Percentiles rank a stretch among this genome's conserved stretches.
Conservation (phyloP, 2,113 vertebrate species). For the Lycaon pictus region DNA sequence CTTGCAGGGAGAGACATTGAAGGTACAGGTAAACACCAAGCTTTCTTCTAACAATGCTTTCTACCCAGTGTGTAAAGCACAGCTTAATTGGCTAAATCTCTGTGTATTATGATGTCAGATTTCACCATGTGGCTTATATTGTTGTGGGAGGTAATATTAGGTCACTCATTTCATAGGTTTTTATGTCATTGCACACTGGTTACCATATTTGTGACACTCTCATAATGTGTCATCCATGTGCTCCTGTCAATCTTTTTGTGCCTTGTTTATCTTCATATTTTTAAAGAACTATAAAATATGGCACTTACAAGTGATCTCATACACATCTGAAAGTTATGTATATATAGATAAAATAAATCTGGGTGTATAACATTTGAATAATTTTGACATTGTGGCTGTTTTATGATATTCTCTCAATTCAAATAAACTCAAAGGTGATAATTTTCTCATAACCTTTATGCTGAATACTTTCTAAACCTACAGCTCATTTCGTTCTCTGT, state of each 20-base stretch:
- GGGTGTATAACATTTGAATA: constrained; percentile 29
- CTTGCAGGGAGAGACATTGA: constrained; percentile 99
- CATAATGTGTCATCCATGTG: constrained; percentile 60
- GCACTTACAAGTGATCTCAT: constrained; percentile 67
- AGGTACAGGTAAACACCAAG: constrained; percentile 99
- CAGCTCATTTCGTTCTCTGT: constrained; percentile 62
- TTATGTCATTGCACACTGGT: constrained; percentile 55
- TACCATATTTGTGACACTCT: constrained; percentile 60
- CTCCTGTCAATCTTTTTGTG: constrained; percentile 64
- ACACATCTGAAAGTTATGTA: background rate
- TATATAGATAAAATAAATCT: background rate
- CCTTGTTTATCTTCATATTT: constrained; percentile 66
- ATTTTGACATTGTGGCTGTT: constrained; percentile 27
- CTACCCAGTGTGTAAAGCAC: constrained; percentile 77
- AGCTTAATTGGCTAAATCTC: constrained; percentile 54
- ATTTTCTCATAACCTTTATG: constrained; percentile 36
- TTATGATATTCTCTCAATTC: constrained; percentile 48
- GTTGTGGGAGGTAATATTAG: background rate
- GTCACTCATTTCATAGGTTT: constrained; percentile 57
- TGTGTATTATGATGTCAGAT: constrained; percentile 37
- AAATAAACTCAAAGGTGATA: constrained; percentile 39
- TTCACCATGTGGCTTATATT: background rate
- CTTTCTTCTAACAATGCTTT: constrained; percentile 92
- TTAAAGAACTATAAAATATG: constrained; percentile 39
- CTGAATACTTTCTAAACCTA: constrained; percentile 51